Percentiles rank a stretch among this genome's conserved stretches.
Conservation (phyloP, 2,113 vertebrate genomes). For the Felis catus region DNA sequence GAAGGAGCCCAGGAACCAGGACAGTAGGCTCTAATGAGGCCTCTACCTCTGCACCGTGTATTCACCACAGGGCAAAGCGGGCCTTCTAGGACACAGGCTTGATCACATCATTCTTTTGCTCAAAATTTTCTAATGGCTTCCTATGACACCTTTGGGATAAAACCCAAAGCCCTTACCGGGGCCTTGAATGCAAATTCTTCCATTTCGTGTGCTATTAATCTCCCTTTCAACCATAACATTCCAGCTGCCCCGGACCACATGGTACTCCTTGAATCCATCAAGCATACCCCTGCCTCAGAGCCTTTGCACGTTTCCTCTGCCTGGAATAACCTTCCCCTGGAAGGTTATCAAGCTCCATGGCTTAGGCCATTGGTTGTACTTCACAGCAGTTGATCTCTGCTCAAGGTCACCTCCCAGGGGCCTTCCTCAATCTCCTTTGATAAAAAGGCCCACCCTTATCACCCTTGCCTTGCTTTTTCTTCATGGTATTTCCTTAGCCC, state of each 20-base stretch:
- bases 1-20: not conserved
- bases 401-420: not conserved
- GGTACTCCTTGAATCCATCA: not conserved
- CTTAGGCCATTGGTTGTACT: not conserved
- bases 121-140: not conserved
- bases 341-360: fast-evolving
- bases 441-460: not conserved
- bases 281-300: not conserved
- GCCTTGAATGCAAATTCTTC: not conserved
- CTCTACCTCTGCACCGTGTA: not conserved
- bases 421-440: not conserved
- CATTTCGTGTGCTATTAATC: not conserved
- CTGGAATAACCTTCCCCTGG: not conserved
- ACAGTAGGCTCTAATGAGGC: too few relatives aligned
- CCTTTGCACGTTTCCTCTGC: fast-evolving
- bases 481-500: not conserved
- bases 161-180: not conserved
- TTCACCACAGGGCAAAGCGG: not conserved
- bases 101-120: not conserved
- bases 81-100: not conserved
- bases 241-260: not conserved
- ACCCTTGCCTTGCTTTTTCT: not conserved
- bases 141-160: not conserved
- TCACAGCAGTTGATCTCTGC: not conserved
- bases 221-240: too few relatives aligned